Conservation (phyloP, 2,888 invertebrate genomes). For the Lamellibrachia satsuma region DNA sequence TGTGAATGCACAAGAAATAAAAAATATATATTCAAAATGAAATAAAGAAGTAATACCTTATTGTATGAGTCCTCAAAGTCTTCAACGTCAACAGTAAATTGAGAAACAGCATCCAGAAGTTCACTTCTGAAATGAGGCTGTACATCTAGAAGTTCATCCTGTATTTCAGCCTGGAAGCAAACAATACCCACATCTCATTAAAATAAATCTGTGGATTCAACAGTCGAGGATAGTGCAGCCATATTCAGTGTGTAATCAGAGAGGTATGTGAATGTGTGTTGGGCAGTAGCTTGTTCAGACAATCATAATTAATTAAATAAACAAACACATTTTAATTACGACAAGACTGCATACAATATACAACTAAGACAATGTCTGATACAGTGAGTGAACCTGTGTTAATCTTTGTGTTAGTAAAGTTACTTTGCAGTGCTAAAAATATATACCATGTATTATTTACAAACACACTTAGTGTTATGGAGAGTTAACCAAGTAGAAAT, state of each 20-base stretch:
- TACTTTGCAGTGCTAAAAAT: too few relatives aligned
- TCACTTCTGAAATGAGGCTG: constrained; percentile 80
- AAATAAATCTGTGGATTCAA: too few relatives aligned
- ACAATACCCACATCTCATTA: not conserved
- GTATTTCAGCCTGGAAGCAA: constrained; percentile 67
- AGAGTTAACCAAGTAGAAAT: not conserved
- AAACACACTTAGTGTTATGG: not conserved
- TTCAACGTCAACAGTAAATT: constrained; percentile 71
- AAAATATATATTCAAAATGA: not conserved
- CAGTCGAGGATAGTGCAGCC: too few relatives aligned
- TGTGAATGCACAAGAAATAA: not conserved
- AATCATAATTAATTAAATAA: too few relatives aligned
- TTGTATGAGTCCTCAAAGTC: constrained; percentile 73
- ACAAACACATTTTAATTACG: too few relatives aligned
- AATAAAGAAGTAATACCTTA: not conserved
- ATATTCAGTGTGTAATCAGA: too few relatives aligned
- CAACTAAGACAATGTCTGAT: too few relatives aligned
- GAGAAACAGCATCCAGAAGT: constrained; percentile 69
- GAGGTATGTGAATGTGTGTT: too few relatives aligned
- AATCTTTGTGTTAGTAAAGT: not conserved
- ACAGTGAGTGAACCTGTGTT: too few relatives aligned
- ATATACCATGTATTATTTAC: not conserved
- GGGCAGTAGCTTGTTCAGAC: too few relatives aligned
- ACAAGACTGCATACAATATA: too few relatives aligned
- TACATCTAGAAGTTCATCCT: constrained; percentile 77